A percentile compares a stretch with the other conserved stretches of the same genome.
These are phyloP conservation scores for Drosophila nannoptera DNA, from an alignment of 1,140 invertebrate species.

Conservation along the genomic window DNA sequence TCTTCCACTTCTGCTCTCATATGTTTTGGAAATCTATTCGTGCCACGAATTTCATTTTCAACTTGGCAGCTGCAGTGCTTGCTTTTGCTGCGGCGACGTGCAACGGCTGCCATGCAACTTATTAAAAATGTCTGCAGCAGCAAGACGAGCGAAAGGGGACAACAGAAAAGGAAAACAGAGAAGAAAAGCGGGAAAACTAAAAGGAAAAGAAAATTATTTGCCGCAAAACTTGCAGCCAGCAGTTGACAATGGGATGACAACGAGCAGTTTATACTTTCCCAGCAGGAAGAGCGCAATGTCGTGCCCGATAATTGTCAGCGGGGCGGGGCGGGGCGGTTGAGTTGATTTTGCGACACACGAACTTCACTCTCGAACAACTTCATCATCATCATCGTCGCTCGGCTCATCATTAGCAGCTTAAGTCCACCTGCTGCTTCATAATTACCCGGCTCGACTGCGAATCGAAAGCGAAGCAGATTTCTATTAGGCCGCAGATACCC, in stretches of 20 bases:
- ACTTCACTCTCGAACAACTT: conserved; percentile 54
- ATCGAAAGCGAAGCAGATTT: no score
- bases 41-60: conserved; percentile 76
- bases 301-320: conserved; percentile 31
- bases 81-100: conserved; percentile 62
- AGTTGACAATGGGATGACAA: conserved; percentile 46
- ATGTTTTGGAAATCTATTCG: conserved; percentile 73
- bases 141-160: conserved; percentile 37
- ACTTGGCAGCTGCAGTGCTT: conserved; percentile 71
- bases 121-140: conserved; percentile 74
- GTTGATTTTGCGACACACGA: conserved; percentile 45
- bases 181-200: neutral
- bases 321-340: neutral
- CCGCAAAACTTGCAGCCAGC: conserved; percentile 53
- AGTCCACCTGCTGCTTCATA: conserved; percentile 16
- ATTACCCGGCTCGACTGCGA: conserved; percentile 7
- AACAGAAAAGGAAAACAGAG: conserved; percentile 13
- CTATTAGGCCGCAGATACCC: no score
- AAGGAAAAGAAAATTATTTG: conserved; percentile 60
- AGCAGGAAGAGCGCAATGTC: conserved; percentile 40
- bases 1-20: conserved; percentile 48
- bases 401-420: conserved; percentile 7
- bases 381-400: conserved; percentile 1
- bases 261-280: conserved; percentile 42
- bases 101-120: conserved; percentile 74